Evolutionary conservation across 2,888 invertebrate species (phyloP), one percentile per base, ranked within the genome.

Genomic region (Dicyrtoma fusca): DNA sequence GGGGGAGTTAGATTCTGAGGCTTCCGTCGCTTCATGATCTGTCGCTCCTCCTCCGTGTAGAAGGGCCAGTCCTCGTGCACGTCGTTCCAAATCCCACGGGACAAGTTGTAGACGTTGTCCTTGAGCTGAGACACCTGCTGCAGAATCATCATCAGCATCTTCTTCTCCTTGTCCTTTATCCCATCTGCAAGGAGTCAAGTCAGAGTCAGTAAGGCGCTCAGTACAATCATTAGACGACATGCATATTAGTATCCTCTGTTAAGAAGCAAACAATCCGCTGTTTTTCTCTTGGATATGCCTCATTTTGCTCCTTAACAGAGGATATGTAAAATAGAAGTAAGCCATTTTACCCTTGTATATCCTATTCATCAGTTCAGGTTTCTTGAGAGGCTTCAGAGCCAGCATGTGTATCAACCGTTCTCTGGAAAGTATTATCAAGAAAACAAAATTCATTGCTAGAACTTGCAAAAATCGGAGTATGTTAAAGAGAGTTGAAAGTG

Each of bases 31-130:
- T 94, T 95, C 83, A 96, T 88, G 84, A 91, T 89, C 83, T 92
- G 90, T 84, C 89, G 88, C 84, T 97, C 96, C 82, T 92, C 91
- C 81, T 95, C 95, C 21, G 91, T 89, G 83, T 95, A 97, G 86
- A 92, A 95, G 75, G 94, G 93, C 96, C 97, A 97, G 83, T 93
- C 92, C 82, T 92, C 92, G 81, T 93, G 91, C 79, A 95, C 94
- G 83, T 97, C 96, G 83, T 92, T 92, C 94, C 95, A 97, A 82
- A 92, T 88, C 82, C 91, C 90, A 82, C 92, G 90, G 82, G 91
- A 90, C 84, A 97, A 87, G 83, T 92, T 90, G 86, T 92, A 96
- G 83, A 91, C 90, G 86, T 96, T 95, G 85, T 95, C 94, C 84
- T 91, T 91, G 86, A 92, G 87, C 79, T 86, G 87, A 81, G 94